These are phyloP conservation scores for Panurus biarmicus DNA, from an alignment of 2,113 vertebrate species.

Conservation along the genomic window DNA sequence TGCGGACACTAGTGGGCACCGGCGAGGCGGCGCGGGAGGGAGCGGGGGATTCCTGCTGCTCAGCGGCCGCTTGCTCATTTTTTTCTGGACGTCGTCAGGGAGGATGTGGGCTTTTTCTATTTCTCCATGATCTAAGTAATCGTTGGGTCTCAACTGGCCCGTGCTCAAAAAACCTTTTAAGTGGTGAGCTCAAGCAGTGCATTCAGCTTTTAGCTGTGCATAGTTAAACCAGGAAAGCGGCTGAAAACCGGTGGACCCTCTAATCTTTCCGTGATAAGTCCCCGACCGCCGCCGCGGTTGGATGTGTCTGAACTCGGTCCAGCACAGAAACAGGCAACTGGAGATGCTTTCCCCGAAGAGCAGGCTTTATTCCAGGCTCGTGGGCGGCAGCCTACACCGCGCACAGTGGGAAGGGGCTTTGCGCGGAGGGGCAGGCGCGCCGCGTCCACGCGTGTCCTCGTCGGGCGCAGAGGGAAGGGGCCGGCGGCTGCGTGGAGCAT, in stretches of 20 bases:
- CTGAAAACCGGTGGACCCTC: neutral
- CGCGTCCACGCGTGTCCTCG: neutral
- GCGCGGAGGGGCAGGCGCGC: neutral
- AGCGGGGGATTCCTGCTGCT: neutral
- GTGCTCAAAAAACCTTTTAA: neutral
- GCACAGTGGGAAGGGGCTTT: neutral
- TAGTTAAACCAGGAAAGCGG: neutral
- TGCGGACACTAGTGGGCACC: neutral
- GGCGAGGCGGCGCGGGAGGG: neutral
- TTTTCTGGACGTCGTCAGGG: neutral
- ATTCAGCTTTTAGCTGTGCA: neutral
- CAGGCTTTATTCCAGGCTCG: neutral
- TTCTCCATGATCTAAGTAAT: conserved; percentile 40
- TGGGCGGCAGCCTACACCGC: neutral
- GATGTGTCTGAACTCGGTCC: neutral
- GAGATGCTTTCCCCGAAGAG: neutral
- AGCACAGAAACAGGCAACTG: neutral
- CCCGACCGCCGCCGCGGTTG: neutral
- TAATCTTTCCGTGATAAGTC: neutral
- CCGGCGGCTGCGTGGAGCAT: neutral
- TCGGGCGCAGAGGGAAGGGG: too few relatives aligned
- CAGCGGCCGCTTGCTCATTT: neutral
- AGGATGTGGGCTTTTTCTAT: conserved; percentile 49
- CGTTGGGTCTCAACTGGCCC: neutral
- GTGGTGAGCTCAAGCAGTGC: neutral